Conservation (phyloP, 2,888 invertebrate genomes). For the Melinopterus prodromus region DNA sequence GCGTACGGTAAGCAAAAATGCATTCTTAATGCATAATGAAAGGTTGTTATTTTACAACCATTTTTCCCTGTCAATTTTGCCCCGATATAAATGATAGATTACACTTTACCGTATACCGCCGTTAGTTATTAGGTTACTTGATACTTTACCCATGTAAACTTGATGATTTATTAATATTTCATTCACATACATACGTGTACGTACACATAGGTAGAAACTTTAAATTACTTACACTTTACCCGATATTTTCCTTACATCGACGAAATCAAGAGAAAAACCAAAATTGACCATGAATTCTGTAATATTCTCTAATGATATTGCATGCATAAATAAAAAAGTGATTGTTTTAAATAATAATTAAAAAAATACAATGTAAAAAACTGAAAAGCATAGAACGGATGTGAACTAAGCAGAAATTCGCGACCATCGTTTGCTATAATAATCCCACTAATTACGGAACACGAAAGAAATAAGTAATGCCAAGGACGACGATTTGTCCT, state of each 20-base stretch:
- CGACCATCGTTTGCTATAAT: background rate
- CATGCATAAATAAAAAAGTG: background rate
- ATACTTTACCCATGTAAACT: background rate
- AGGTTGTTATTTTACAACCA: background rate
- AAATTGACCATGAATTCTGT: background rate
- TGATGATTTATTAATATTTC: background rate
- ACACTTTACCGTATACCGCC: background rate
- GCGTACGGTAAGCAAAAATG: background rate
- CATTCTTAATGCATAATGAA: background rate
- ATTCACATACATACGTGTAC: background rate
- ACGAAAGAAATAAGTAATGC: background rate
- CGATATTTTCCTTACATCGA: background rate
- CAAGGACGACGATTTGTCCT: background rate
- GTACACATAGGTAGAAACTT: background rate
- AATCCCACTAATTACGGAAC: background rate
- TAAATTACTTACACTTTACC: slow-evolving; percentile 4
- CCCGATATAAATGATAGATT: background rate
- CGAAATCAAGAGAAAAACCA: background rate
- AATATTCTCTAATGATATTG: background rate
- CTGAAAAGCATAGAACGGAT: background rate
- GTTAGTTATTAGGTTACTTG: background rate
- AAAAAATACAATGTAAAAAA: background rate
- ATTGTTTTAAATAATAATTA: background rate
- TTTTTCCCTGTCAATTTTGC: background rate
- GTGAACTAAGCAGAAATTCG: background rate